phyloP scores from a whole-genome alignment of 1,140 invertebrate genomes.

The Leptonema lineaticorne region DNA sequence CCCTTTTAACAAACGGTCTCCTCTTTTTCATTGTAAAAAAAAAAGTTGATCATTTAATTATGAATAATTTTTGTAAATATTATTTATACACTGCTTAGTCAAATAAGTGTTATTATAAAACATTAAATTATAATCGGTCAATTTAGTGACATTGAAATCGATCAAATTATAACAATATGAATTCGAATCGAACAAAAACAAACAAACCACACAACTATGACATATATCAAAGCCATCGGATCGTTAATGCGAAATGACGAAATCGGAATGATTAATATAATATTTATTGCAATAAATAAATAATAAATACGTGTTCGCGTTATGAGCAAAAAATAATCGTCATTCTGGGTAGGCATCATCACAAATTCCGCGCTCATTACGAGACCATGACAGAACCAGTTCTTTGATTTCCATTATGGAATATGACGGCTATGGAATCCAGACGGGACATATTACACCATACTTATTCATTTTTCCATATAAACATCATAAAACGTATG shows the following conservation, averaged over 20 bases:
- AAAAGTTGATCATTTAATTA: too few relatives aligned
- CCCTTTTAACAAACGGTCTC: too few relatives aligned
- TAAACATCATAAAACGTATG: slow-evolving; percentile 1
- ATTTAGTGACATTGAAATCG: not conserved
- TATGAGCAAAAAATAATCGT: not conserved
- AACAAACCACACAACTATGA: too few relatives aligned
- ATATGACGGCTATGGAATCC: not conserved
- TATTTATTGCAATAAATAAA: too few relatives aligned
- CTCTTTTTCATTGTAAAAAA: too few relatives aligned
- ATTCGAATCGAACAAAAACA: not conserved
- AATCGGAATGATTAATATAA: too few relatives aligned
- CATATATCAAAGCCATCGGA: too few relatives aligned
- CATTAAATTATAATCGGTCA: not conserved
- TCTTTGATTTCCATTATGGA: not conserved
- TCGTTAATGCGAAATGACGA: not conserved
- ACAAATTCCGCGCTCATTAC: not conserved
- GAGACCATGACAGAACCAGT: not conserved
- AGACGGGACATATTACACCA: not conserved
- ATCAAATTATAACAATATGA: not conserved
- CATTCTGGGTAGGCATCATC: not conserved
- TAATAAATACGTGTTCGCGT: too few relatives aligned
- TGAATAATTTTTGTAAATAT: too few relatives aligned
- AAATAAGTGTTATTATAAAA: too few relatives aligned
- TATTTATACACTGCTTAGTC: too few relatives aligned
- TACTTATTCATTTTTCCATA: not conserved